These are phyloP conservation scores for Coilia nasus DNA, from an alignment of 2,797 vertebrate species.

Conservation along the genomic window DNA sequence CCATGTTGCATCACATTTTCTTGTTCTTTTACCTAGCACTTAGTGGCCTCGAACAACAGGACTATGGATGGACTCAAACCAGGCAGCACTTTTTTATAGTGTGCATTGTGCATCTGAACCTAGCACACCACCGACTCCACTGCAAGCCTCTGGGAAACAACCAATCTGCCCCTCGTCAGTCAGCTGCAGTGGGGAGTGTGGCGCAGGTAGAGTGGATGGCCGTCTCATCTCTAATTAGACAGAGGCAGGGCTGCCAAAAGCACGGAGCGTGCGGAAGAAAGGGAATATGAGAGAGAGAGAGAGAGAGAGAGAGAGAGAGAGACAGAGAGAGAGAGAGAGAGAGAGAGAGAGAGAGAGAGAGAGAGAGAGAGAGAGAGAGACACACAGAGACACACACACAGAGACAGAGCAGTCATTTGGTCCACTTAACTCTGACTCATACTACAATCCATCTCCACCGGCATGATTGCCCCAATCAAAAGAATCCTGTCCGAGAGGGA, in stretches of 20 bases:
- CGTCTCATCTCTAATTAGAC: not conserved
- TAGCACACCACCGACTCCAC: not conserved
- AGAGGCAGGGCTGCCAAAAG: not conserved
- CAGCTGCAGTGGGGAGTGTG: not conserved
- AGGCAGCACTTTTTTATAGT: too few relatives aligned
- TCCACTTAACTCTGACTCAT: not conserved
- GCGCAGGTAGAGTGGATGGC: not conserved
- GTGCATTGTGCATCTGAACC: not conserved
- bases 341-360: not conserved
- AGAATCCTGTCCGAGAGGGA: not conserved
- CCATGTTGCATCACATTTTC: too few relatives aligned
- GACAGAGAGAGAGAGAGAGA: not conserved
- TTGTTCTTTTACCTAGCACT: too few relatives aligned
- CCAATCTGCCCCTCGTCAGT: not conserved
- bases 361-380: not conserved
- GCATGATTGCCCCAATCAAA: not conserved
- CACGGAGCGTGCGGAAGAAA: not conserved
- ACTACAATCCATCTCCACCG: not conserved
- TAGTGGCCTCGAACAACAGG: too few relatives aligned
- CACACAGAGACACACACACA: too few relatives aligned
- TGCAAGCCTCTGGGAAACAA: not conserved
- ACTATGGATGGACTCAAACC: too few relatives aligned
- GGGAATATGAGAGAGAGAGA: not conserved
- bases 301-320: not conserved
- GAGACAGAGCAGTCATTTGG: not conserved